phyloP scores from a whole-genome alignment of 64 coral and sea anemone species.

The Catalaphyllia jardinei region DNA sequence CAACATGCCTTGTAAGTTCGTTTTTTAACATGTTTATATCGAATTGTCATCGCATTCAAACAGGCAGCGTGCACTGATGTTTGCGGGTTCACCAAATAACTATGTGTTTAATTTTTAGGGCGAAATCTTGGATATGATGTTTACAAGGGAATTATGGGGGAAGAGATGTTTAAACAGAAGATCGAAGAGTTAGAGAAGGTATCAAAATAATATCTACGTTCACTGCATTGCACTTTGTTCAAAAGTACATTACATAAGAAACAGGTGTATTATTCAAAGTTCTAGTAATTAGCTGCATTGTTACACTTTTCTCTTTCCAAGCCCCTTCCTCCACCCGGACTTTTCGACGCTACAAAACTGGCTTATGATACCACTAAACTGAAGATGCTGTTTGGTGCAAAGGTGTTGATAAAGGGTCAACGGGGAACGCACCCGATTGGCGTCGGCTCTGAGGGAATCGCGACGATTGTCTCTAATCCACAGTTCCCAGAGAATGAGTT shows the following conservation, averaged over 20 bases:
- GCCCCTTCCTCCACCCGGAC: background rate
- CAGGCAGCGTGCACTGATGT: too few relatives aligned
- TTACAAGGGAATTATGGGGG: slow-evolving; percentile 19
- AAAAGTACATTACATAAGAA: too few relatives aligned
- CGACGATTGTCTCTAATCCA: slow-evolving; percentile 58
- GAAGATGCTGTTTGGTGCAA: slow-evolving; percentile 6
- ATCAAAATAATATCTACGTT: background rate
- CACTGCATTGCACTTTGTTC: too few relatives aligned
- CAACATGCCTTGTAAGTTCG: background rate
- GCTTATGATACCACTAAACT: background rate
- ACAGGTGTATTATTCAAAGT: background rate
- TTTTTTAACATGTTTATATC: background rate
- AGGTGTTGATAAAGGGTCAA: background rate
- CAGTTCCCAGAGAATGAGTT: slow-evolving; percentile 71
- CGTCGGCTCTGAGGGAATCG: slow-evolving; percentile 58
- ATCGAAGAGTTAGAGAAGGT: slow-evolving; percentile 43
- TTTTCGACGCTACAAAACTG: background rate
- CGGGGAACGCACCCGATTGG: slow-evolving; percentile 52
- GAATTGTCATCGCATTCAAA: too few relatives aligned
- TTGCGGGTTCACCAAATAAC: too few relatives aligned
- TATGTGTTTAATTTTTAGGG: slow-evolving; percentile 1
- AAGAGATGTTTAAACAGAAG: slow-evolving; percentile 27
- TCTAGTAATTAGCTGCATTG: background rate
- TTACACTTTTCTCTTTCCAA: background rate
- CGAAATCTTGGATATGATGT: slow-evolving; percentile 34